Base-by-base conservation (phyloP, 2,113 vertebrate genomes). In the Orcinus orca region DNA sequence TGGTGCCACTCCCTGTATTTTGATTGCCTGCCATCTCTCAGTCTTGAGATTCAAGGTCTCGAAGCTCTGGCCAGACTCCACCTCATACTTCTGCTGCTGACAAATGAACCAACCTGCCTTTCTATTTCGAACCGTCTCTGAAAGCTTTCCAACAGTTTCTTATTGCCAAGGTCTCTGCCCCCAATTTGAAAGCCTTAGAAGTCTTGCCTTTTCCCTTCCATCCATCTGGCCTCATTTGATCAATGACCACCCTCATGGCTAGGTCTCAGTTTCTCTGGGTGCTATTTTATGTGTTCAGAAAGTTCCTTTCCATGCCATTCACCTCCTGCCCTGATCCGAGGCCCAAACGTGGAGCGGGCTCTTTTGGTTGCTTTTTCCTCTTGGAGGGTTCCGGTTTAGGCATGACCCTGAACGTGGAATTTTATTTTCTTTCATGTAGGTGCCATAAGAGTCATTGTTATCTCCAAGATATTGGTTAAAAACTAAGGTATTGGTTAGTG, bases 121-220 rank as follows among this genome's bases (percentile, higher is more conserved):
- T 83, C 33, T 83, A 41, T 71, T 85, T 93, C 50, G 38, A 94
- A 71, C 26, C 17, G n/a, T 76, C 38, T 92, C 65, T 94, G 85
- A 91, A 85, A 82, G 18, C 9, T 76, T 71, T 41, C 67, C n/a
- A 41, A 65, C 9, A 41, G 18, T 55, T 88, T 71, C 33, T 82
- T 65, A 31, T 41, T 94, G 36, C 50, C n/a, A 71, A 26, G 36
- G 11, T 90, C 65, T 94, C 76, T 71, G 67, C 36, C 29, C 29
- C 31, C 4, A 62, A 0, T 41, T 41, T 81, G 47, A 44, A 90
- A 96, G 3, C 18, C 44, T 76, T 87, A 41, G 7, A 86, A 65
- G 8, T 6, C 25, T 60, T 5, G 0, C 14, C 14, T 91, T 93
- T 80, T 11, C 36, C 36, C 41, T 94, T 63, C 4, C 26, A 12